Conservation (phyloP, 2,888 invertebrate genomes). For the Eulithis prunata region DNA sequence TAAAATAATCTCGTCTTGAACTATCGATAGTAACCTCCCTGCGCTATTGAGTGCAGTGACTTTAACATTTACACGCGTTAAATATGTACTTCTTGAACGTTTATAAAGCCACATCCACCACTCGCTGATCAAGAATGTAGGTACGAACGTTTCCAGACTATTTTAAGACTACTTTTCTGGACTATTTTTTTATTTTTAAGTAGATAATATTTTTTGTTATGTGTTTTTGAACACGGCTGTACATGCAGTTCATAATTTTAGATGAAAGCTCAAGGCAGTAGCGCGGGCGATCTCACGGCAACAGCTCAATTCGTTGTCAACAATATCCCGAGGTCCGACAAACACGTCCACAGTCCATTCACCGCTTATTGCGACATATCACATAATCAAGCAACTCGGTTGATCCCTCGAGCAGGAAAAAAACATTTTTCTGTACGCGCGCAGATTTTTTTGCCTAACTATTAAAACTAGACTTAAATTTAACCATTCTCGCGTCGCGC, state of each 20-base stretch:
- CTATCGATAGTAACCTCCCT: neutral
- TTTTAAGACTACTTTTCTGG: no score
- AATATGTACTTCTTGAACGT: neutral
- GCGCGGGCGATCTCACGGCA: conserved; percentile 55
- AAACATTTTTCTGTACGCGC: conserved; percentile 52
- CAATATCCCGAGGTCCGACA: conserved; percentile 64
- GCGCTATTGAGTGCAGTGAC: neutral
- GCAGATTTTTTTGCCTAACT: conserved; percentile 70
- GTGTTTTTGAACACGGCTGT: no score
- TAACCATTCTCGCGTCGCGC: conserved; percentile 61
- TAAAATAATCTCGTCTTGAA: neutral
- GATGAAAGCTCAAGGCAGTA: conserved; percentile 36
- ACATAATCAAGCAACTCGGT: conserved; percentile 69
- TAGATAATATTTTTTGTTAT: no score
- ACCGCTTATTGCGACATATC: conserved; percentile 74
- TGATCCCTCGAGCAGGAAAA: conserved; percentile 79
- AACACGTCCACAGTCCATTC: conserved; percentile 52
- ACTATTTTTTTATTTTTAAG: no score
- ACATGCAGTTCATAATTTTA: neutral
- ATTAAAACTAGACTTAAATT: conserved; percentile 77
- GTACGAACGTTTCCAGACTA: neutral
- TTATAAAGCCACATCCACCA: conserved; percentile 6
- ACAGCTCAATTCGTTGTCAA: conserved; percentile 72
- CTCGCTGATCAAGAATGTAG: neutral
- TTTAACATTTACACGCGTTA: neutral